Conservation (phyloP, 2,797 vertebrate genomes). For the Aythya fuligula region DNA sequence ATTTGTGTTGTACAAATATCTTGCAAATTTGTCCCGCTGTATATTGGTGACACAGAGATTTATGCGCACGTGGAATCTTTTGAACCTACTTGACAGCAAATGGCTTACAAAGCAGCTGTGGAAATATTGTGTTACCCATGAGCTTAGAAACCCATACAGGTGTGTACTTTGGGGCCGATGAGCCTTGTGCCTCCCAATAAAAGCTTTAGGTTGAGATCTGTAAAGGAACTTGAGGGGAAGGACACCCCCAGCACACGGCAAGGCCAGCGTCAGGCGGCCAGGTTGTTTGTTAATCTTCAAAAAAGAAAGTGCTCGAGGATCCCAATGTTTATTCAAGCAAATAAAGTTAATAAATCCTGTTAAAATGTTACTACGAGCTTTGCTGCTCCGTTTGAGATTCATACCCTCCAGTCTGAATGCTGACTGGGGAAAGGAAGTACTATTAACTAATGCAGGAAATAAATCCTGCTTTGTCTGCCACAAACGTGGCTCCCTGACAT, state of each 20-base stretch:
- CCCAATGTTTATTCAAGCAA: slow-evolving; percentile 56
- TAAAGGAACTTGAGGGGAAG: background rate
- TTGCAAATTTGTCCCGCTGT: background rate
- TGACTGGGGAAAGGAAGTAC: slow-evolving; percentile 36
- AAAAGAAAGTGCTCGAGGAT: slow-evolving; percentile 45
- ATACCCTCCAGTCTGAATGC: slow-evolving; percentile 20
- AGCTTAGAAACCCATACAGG: background rate
- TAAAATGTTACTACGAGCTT: slow-evolving; percentile 60
- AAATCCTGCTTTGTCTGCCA: background rate
- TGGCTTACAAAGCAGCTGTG: background rate
- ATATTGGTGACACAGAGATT: background rate
- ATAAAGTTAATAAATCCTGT: slow-evolving; percentile 54
- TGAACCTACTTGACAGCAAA: background rate
- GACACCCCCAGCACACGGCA: background rate
- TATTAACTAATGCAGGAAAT: slow-evolving; percentile 52
- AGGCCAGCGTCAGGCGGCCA: background rate
- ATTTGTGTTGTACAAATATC: background rate
- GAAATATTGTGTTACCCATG: background rate
- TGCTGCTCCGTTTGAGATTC: slow-evolving; percentile 32
- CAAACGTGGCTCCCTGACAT: background rate
- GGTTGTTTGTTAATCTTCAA: slow-evolving; percentile 5
- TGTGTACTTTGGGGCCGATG: background rate
- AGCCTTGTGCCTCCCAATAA: background rate
- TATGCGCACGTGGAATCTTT: background rate
- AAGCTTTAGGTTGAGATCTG: background rate